Conservation (phyloP, 2,888 invertebrate genomes). For the Lycaena phlaeas region DNA sequence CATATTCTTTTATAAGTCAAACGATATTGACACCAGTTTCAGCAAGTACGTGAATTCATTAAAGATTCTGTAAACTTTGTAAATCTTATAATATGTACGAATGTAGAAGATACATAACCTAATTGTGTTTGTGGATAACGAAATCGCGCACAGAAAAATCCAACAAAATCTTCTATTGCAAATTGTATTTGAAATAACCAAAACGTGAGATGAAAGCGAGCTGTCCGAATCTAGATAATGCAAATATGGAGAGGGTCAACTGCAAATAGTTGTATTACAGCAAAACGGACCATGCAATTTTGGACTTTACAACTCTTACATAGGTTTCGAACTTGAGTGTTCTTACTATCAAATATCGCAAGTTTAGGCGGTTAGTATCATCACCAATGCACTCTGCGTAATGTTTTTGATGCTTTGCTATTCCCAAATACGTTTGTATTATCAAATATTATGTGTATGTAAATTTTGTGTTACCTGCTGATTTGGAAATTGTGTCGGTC, state of each 20-base stretch:
- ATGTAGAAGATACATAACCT: conserved; percentile 18
- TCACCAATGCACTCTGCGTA: conserved; percentile 27
- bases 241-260: conserved; percentile 30
- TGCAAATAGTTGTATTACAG: conserved; percentile 11
- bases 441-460: conserved; percentile 28
- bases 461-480: neutral
- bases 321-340: neutral
- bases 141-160: conserved; percentile 30
- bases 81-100: no score
- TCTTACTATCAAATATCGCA: conserved; percentile 17
- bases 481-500: no score
- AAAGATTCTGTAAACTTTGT: no score
- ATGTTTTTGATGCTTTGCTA: conserved; percentile 35
- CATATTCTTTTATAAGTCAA: no score
- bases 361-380: conserved; percentile 8
- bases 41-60: no score
- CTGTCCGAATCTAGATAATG: conserved; percentile 56
- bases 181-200: conserved; percentile 62
- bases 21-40: no score
- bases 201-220: conserved; percentile 54
- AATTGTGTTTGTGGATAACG: conserved; percentile 21
- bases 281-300: conserved; percentile 3
- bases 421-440: conserved; percentile 35
- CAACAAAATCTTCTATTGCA: conserved; percentile 48
- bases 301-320: neutral